phyloP scores from a whole-genome alignment of 2,888 invertebrate genomes.

The Trissolcus japonicus region DNA sequence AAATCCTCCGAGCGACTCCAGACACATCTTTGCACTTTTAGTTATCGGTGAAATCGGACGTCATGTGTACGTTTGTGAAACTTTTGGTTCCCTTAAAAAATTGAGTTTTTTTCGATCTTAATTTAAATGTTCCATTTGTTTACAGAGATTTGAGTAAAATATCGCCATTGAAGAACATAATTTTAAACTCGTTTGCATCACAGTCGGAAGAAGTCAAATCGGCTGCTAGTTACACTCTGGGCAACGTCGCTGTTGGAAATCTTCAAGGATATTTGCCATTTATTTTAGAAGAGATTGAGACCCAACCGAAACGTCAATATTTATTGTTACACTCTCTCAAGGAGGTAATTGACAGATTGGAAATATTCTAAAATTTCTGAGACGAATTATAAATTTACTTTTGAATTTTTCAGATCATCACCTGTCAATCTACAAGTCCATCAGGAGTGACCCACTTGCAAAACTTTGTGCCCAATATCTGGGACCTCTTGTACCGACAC shows the following conservation, averaged over 20 bases:
- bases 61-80: conserved; percentile 83
- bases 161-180: conserved; percentile 84
- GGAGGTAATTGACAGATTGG: conserved; percentile 82
- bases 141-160: conserved; percentile 87
- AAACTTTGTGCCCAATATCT: conserved; percentile 89
- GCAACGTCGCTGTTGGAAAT: conserved; percentile 97
- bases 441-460: conserved; percentile 79
- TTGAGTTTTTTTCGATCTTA: no score
- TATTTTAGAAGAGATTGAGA: conserved; percentile 94
- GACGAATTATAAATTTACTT: background rate
- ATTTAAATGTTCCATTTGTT: conserved; percentile 32
- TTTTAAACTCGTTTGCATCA: conserved; percentile 91
- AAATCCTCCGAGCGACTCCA: conserved; percentile 84
- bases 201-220: conserved; percentile 97
- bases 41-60: conserved; percentile 98
- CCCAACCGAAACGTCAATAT: conserved; percentile 96
- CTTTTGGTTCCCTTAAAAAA: background rate
- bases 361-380: no score
- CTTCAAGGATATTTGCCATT: conserved; percentile 95
- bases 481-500: conserved; percentile 94
- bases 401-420: conserved; percentile 78
- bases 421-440: conserved; percentile 79
- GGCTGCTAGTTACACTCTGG: conserved; percentile 97
- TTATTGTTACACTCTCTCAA: conserved; percentile 96
- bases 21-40: conserved; percentile 93